Evolutionary conservation across 2,888 invertebrate genomes (phyloP).

Genomic region (Trachelus troglodyta): DNA sequence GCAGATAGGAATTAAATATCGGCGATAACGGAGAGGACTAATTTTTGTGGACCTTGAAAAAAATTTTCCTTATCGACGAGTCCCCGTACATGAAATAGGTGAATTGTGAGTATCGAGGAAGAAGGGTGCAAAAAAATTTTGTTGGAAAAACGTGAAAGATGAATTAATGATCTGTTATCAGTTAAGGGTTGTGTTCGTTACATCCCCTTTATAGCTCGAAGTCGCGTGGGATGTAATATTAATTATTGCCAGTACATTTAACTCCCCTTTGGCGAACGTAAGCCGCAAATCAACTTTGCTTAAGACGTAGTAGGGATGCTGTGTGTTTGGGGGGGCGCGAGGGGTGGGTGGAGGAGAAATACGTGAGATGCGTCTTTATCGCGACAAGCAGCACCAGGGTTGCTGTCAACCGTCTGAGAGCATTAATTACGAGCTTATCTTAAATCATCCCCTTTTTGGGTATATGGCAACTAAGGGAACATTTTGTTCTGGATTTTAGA

Average conservation of each 20-base stretch:
- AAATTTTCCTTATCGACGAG: neutral
- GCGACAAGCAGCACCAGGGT: neutral
- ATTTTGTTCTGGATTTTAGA: neutral
- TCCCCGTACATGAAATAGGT: neutral
- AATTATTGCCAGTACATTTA: neutral
- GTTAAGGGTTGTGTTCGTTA: neutral
- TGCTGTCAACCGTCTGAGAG: neutral
- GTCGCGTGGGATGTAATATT: neutral
- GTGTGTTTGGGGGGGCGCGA: too few species aligned
- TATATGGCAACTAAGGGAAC: neutral
- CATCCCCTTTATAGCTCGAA: neutral
- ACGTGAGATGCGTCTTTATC: neutral
- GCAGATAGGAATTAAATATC: neutral
- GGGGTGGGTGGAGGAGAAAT: neutral
- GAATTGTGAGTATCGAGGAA: too few species aligned
- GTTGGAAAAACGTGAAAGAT: neutral
- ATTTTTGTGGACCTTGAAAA: neutral
- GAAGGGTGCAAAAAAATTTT: neutral
- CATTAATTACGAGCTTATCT: slow-evolving; percentile 7
- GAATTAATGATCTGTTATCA: neutral
- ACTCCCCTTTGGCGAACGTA: neutral
- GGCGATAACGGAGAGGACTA: neutral
- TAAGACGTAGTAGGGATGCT: neutral
- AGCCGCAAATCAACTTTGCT: neutral
- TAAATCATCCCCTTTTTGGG: neutral